A percentile compares a stretch with the other conserved stretches of the same genome.
Conservation (phyloP, 2,797 vertebrate genomes). For the Urosaurus nigricauda region DNA sequence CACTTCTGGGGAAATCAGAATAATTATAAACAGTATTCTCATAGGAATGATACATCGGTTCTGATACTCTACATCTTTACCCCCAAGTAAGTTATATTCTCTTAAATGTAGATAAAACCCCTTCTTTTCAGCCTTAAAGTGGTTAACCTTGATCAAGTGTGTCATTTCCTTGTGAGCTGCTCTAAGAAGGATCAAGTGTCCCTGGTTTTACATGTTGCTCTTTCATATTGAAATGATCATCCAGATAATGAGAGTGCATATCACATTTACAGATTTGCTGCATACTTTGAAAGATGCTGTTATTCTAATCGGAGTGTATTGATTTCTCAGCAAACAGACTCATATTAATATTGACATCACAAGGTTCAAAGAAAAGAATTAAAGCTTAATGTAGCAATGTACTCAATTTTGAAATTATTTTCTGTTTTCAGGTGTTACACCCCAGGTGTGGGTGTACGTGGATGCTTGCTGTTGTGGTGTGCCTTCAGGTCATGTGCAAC, state of each 20-base stretch:
- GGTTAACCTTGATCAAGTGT: background rate
- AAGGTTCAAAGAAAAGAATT: conserved; percentile 24
- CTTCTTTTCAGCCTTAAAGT: background rate
- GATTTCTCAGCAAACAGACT: conserved; percentile 18
- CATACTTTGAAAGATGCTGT: conserved; percentile 14
- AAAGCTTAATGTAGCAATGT: conserved; percentile 8
- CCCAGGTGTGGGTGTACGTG: no score
- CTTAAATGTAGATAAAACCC: no score
- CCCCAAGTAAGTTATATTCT: background rate
- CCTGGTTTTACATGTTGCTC: background rate
- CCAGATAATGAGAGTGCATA: background rate
- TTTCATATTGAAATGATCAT: background rate
- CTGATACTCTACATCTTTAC: background rate
- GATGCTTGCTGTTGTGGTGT: no score
- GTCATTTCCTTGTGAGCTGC: background rate
- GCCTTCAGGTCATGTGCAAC: no score
- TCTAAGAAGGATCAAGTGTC: background rate
- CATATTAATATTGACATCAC: conserved; percentile 26
- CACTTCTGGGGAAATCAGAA: no score
- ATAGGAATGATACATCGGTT: no score
- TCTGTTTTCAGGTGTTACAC: background rate
- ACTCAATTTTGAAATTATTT: conserved; percentile 18
- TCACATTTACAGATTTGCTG: conserved; percentile 3
- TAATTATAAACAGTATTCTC: background rate
- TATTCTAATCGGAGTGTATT: conserved; percentile 35